Percentiles rank a stretch among this genome's conserved stretches.
Conservation (phyloP, 1,140 invertebrate species). For the Anoplophora glabripennis region DNA sequence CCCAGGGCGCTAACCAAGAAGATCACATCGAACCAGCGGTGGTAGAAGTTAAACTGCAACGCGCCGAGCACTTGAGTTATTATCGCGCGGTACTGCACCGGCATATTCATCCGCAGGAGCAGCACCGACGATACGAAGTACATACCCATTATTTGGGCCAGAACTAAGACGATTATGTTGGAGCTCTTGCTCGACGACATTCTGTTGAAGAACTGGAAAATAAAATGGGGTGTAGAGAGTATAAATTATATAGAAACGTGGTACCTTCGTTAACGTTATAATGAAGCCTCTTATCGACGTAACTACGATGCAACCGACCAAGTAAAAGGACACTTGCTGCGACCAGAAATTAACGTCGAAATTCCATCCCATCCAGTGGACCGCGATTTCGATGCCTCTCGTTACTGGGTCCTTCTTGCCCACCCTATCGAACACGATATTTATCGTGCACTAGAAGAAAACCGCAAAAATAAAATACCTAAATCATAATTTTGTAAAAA, state of each 20-base stretch:
- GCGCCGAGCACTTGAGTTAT: slow-evolving; percentile 98
- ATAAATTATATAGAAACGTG: slow-evolving; percentile 8
- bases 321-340: slow-evolving; percentile 95
- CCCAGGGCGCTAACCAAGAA: slow-evolving; percentile 96
- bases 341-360: slow-evolving; percentile 99
- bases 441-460: slow-evolving; percentile 81
- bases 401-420: slow-evolving; percentile 99
- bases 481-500: too few species aligned
- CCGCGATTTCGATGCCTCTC: slow-evolving; percentile 92
- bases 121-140: slow-evolving; percentile 99
- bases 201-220: slow-evolving; percentile 95
- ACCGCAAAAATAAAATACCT: slow-evolving; percentile 13
- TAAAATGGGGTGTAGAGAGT: neutral
- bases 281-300: slow-evolving; percentile 96
- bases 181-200: slow-evolving; percentile 99
- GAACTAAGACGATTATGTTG: slow-evolving; percentile 94
- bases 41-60: slow-evolving; percentile 99
- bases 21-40: slow-evolving; percentile 99
- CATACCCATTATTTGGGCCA: slow-evolving; percentile 99
- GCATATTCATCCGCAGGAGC: slow-evolving; percentile 99
- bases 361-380: slow-evolving; percentile 94
- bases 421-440: slow-evolving; percentile 98
- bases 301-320: slow-evolving; percentile 96
- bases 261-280: slow-evolving; percentile 95
- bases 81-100: slow-evolving; percentile 93